Evolutionary conservation across 2,888 invertebrate genomes (phyloP), one percentile per base, ranked within the genome.

Genomic region (Branchinecta sandiegonensis): DNA sequence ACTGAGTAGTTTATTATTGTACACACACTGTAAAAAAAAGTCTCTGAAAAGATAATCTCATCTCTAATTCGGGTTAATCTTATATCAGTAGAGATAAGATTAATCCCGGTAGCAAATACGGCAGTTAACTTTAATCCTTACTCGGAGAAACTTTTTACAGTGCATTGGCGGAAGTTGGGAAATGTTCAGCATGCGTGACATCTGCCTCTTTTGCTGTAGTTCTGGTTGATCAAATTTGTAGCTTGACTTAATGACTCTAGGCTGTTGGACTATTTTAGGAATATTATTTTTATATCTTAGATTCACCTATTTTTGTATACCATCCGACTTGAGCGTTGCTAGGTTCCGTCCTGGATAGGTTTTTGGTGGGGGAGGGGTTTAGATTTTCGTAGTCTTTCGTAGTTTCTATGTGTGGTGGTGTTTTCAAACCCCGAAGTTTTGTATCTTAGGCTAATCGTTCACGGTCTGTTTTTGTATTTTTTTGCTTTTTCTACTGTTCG

Each of bases 321-420:
- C 63, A n/a, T n/a, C 63, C 14, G 63, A 37, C 37, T 37, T 37
- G 37, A n/a, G 23, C 23, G 63, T 56, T 56, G 63, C n/a, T 56
- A 56, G 63, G 63, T 56, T 56, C 63, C 63, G 63, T 56, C 63
- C 63, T 56, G 23, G 63, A 17, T 56, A 17, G 63, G 63, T 56
- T 56, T 37, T 56, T 56, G 63, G 63, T 56, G n/a, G 63, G 63
- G 63, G 23, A 23, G 63, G 63, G 63, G 63, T 56, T 56, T n/a
- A 17, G n/a, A 17, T 56, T 56, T 56, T 56, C 63, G 63, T 56
- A 56, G 63, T 56, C 63, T 56, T 56, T 56, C 63, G 63, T 56
- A 56, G 63, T 56, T 56, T 56, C 23, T 56, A 56, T 56, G 63
- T 56, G 63, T 56, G 63, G 63, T 56, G 63, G 63, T 56, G 63